A percentile compares a stretch with the other conserved stretches of the same genome.
Evolutionary conservation across 2,888 invertebrate genomes (phyloP).

Genomic region (Ametastegia equiseti): DNA sequence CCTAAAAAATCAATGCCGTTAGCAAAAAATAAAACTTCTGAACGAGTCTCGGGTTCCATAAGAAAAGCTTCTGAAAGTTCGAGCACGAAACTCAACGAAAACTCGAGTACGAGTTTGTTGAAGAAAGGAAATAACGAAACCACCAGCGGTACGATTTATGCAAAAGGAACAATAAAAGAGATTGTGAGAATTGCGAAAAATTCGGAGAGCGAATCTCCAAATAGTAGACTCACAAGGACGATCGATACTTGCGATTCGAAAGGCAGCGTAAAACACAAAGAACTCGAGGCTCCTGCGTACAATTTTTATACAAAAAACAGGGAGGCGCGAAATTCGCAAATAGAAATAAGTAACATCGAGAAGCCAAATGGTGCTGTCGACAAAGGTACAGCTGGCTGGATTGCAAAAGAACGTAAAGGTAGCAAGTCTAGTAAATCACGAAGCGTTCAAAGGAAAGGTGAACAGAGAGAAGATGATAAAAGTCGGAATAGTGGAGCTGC

Average conservation of each 20-base stretch:
- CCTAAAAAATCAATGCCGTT: neutral
- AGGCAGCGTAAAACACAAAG: neutral
- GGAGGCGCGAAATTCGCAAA: neutral
- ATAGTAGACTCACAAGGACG: neutral
- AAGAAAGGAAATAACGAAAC: neutral
- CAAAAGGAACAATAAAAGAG: neutral
- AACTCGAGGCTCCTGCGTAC: neutral
- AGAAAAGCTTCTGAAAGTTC: neutral
- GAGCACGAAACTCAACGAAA: neutral
- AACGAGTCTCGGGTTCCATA: neutral
- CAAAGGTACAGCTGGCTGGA: neutral
- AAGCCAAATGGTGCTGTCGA: neutral
- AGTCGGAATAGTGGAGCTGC: neutral
- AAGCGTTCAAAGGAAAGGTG: neutral
- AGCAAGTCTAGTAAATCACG: slow-evolving; percentile 27
- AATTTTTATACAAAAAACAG: neutral
- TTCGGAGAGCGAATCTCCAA: slow-evolving; percentile 10
- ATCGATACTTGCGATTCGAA: slow-evolving; percentile 2
- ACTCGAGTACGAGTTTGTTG: neutral
- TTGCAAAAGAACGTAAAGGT: neutral
- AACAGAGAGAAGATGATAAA: neutral
- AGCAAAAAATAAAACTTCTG: neutral
- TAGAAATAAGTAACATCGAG: neutral
- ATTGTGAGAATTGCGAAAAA: neutral
- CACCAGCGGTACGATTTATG: neutral